phyloP scores from a whole-genome alignment of 1,140 invertebrate genomes.

The Prorops nasuta region DNA sequence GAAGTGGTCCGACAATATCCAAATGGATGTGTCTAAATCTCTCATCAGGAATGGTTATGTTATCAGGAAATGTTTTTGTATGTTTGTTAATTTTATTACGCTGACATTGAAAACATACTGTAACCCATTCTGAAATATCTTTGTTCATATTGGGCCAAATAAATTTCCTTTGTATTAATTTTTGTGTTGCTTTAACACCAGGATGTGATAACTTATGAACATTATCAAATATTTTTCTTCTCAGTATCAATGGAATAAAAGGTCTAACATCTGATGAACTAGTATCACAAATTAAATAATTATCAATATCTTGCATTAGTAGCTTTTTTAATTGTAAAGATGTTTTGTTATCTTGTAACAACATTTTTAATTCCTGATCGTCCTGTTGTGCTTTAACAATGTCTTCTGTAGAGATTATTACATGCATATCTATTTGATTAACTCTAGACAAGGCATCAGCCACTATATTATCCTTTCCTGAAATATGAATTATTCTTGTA shows the following conservation, averaged over 20 bases:
- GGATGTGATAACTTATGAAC: too few species aligned
- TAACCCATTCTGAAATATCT: neutral
- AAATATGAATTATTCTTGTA: constrained; percentile 23
- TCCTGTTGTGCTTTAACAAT: neutral
- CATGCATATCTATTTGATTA: neutral
- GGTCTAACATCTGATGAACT: neutral
- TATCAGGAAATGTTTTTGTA: constrained; percentile 13
- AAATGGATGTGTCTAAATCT: constrained; percentile 26
- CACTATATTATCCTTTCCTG: constrained; percentile 16
- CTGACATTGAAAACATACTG: constrained; percentile 17
- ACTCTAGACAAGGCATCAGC: constrained; percentile 17
- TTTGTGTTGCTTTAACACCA: too few species aligned
- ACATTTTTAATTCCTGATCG: constrained; percentile 22
- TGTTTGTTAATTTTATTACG: constrained; percentile 23
- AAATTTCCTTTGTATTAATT: constrained; percentile 28
- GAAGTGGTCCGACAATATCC: constrained; percentile 38
- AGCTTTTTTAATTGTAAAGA: constrained; percentile 9
- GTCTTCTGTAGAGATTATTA: neutral
- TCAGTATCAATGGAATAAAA: neutral
- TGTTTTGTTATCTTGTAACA: constrained; percentile 37
- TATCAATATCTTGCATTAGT: neutral
- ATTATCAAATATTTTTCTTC: too few species aligned
- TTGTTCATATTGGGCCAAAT: constrained; percentile 7
- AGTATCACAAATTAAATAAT: constrained; percentile 3
- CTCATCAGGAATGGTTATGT: too few species aligned